A percentile compares a stretch with the other conserved stretches of the same genome.
phyloP scores from a whole-genome alignment of 2,113 vertebrate genomes.

The Monarcha castaneiventris region DNA sequence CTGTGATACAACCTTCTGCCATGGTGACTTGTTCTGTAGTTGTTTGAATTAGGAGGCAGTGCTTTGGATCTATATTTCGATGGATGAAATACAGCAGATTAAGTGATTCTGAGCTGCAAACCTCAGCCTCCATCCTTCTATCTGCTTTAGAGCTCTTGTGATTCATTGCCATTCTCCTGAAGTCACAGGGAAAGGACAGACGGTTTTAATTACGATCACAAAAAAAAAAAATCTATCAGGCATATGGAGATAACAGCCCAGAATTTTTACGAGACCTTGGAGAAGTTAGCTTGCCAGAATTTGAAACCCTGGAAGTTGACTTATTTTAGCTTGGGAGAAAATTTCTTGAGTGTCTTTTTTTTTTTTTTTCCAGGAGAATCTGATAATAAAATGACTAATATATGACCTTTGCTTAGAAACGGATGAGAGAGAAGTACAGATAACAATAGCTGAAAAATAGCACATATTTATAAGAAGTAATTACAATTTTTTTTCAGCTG shows the following conservation, averaged over 20 bases:
- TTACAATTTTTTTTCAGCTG: not conserved
- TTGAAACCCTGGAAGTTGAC: constrained; percentile 9
- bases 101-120: constrained; percentile 35
- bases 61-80: not conserved
- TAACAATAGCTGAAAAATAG: not conserved
- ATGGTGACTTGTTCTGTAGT: not conserved
- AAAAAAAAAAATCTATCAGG: constrained; percentile 43
- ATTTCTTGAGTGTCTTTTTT: not conserved
- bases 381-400: not conserved
- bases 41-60: not conserved
- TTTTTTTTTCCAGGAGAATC: not conserved
- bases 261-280: constrained; percentile 62
- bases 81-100: constrained; percentile 41
- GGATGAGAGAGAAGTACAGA: not conserved
- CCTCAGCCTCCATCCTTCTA: constrained; percentile 24
- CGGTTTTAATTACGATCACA: constrained; percentile 57
- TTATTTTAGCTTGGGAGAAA: constrained; percentile 23
- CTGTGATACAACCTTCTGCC: not conserved
- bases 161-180: constrained; percentile 69
- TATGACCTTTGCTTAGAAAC: not conserved
- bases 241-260: constrained; percentile 58
- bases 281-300: constrained; percentile 52
- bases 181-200: constrained; percentile 54
- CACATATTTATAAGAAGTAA: not conserved
- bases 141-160: constrained; percentile 34